A percentile compares a stretch with the other conserved stretches of the same genome.
phyloP scores from a whole-genome alignment of 2,113 vertebrate species.

The Albula glossodonta region DNA sequence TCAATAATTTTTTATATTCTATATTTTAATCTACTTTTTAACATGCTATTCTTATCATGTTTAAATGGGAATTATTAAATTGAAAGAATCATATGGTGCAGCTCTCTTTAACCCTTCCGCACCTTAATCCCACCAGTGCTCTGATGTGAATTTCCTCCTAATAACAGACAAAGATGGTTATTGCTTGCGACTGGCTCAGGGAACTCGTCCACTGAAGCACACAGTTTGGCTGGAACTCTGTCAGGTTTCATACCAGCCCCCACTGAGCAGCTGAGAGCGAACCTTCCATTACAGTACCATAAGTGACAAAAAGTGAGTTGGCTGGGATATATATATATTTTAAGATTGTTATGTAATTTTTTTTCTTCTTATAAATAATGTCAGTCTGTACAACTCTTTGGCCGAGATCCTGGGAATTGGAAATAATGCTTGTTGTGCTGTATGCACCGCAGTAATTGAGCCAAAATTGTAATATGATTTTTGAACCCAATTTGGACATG shows the following conservation, averaged over 20 bases:
- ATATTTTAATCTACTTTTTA: no score
- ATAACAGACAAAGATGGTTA: background rate
- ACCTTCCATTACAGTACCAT: slow-evolving; percentile 13
- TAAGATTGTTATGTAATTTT: background rate
- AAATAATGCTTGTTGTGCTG: background rate
- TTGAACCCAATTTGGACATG: background rate
- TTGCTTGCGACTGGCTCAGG: background rate
- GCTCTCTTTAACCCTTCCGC: background rate
- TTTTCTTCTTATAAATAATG: background rate
- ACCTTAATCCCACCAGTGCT: background rate
- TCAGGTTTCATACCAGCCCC: background rate
- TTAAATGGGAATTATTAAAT: background rate
- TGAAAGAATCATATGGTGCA: background rate
- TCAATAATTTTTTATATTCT: no score
- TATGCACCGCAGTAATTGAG: background rate
- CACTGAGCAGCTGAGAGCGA: background rate
- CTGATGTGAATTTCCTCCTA: background rate
- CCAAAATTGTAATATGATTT: background rate
- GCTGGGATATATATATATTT: background rate
- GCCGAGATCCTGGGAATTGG: background rate
- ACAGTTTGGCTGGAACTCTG: background rate
- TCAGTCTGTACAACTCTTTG: background rate
- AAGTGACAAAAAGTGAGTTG: slow-evolving; percentile 5
- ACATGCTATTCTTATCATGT: no score
- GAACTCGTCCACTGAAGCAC: background rate